Conservation (phyloP, 2,888 invertebrate species). For the Chalcosyrphus nemorum region DNA sequence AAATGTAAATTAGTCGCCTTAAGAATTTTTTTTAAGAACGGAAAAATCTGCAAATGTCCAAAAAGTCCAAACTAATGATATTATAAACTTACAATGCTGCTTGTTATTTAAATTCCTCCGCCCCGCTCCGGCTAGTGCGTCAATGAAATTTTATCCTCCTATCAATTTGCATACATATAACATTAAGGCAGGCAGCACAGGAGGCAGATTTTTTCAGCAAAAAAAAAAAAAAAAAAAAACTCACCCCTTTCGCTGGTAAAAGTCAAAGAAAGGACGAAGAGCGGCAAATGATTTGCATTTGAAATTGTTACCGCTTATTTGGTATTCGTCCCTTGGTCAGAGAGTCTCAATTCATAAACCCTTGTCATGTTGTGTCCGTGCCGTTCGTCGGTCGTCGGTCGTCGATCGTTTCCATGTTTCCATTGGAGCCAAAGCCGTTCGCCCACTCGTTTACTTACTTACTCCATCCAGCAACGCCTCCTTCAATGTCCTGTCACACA, state of each 20-base stretch:
- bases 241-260: constrained; percentile 20
- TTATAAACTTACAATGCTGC: constrained; percentile 25
- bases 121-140: constrained; percentile 5
- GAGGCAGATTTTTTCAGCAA: constrained; percentile 39
- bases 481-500: neutral
- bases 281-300: constrained; percentile 64
- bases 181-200: constrained; percentile 30
- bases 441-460: constrained; percentile 39
- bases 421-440: constrained; percentile 16
- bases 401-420: too few species aligned
- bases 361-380: constrained; percentile 60
- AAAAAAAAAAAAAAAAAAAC: constrained; percentile 8
- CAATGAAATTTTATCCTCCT: constrained; percentile 50
- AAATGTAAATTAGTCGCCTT: constrained; percentile 28
- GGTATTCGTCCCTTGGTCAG: constrained; percentile 66
- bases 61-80: constrained; percentile 30
- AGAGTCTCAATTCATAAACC: constrained; percentile 51
- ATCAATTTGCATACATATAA: constrained; percentile 52
- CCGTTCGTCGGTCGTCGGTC: too few species aligned
- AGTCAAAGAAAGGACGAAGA: constrained; percentile 14
- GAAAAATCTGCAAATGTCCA: neutral
- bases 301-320: constrained; percentile 68
- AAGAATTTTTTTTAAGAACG: constrained; percentile 2
- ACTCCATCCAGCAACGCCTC: constrained; percentile 3
- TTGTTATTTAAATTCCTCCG: constrained; percentile 32